phyloP scores from a whole-genome alignment of 2,113 vertebrate genomes.

The Galbula dea region DNA sequence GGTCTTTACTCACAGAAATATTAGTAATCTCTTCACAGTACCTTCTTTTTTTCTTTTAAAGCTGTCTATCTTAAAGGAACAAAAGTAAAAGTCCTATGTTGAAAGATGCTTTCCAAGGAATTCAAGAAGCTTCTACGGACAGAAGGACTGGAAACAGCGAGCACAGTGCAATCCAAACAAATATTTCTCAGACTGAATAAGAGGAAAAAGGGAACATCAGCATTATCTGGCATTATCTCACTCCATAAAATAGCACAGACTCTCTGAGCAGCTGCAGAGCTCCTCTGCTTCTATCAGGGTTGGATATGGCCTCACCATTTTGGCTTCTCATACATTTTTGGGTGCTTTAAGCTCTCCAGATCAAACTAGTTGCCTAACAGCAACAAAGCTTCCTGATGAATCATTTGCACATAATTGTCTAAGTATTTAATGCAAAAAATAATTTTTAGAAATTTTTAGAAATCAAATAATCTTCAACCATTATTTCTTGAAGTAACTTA shows the following conservation, averaged over 20 bases:
- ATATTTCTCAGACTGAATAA: background rate
- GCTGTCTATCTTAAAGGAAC: background rate
- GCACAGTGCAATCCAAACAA: background rate
- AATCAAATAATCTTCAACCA: background rate
- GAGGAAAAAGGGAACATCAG: background rate
- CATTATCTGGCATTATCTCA: background rate
- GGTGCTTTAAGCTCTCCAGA: background rate
- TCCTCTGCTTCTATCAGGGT: background rate
- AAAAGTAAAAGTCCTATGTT: background rate
- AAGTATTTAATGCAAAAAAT: background rate
- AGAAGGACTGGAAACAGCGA: background rate
- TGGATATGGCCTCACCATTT: background rate
- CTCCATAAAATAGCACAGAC: background rate
- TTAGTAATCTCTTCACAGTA: background rate
- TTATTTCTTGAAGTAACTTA: background rate
- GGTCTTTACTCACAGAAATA: background rate
- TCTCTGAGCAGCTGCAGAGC: background rate
- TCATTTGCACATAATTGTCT: background rate
- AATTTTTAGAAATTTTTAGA: background rate
- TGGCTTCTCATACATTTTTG: background rate
- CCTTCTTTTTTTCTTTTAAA: background rate
- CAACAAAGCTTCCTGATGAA: background rate
- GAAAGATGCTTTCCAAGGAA: background rate
- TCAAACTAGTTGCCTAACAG: background rate
- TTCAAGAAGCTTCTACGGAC: background rate